phyloP scores from a whole-genome alignment of 2,113 vertebrate species.

The Fukomys damarensis region DNA sequence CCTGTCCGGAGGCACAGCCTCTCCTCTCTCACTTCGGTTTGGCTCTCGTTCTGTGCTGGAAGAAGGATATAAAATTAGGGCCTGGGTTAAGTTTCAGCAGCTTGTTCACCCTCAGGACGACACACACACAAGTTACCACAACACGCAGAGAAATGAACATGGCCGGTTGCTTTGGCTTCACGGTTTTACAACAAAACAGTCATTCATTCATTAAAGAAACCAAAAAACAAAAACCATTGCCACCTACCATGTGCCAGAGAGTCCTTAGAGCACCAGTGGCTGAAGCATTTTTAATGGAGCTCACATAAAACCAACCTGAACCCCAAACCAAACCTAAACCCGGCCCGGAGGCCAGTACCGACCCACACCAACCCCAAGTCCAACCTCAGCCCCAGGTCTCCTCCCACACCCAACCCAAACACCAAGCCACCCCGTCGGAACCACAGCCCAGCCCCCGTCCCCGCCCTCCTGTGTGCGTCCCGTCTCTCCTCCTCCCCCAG shows the following conservation, averaged over 20 bases:
- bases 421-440: too few relatives aligned
- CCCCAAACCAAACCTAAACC: neutral
- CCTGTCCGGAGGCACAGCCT: neutral
- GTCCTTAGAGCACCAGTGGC: neutral
- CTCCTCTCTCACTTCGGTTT: too few relatives aligned
- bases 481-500: neutral
- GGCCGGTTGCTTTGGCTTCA: neutral
- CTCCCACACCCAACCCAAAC: neutral
- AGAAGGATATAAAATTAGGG: neutral
- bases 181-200: neutral
- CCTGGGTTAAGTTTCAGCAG: neutral
- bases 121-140: neutral
- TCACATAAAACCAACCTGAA: neutral
- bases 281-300: neutral
- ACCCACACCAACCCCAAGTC: neutral
- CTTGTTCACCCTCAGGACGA: neutral
- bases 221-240: neutral
- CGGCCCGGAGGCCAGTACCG: neutral
- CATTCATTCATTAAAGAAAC: conserved; percentile 16
- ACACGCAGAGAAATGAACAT: neutral
- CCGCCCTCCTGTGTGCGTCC: neutral
- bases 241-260: neutral
- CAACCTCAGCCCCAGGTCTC: neutral
- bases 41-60: neutral
- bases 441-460: neutral